Base-by-base conservation (phyloP, 2,888 invertebrate species). In the Ornithoptera alexandrae region DNA sequence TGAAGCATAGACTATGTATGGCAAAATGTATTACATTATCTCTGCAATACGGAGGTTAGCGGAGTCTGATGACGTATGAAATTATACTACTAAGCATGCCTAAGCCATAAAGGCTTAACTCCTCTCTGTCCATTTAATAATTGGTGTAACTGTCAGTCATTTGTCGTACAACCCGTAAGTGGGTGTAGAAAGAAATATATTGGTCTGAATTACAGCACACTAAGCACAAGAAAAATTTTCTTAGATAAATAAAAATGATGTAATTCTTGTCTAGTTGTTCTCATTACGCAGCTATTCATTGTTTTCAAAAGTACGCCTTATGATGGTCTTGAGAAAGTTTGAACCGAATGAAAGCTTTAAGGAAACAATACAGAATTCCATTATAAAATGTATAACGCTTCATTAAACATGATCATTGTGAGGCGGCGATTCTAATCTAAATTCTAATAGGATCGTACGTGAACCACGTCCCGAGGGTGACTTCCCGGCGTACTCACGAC, bases 351-450 rank as follows among this genome's bases (percentile, higher is more conserved):
- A 62, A 46, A n/a, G 7, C 62, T 46, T 36, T 12, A 59, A 62
- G 65, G 62, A 42, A 42, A 42, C 63, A 59, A 70, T 68, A 58
- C 53, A 39, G 60, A 67, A 68, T 66, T 67, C 58, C 64, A 67
- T 67, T 61, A 59, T 46, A 56, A 62, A 69, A 74, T 74, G 76
- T 73, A 80, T 80, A 81, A 83, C 79, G 77, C 76, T 82, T 82
- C 79, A 88, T 87, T 85, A 83, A 79, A 79, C 77, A 77, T 78
- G 79, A 79, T 82, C 84, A 87, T 85, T 85, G 84, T 84, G 80
- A 83, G 79, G 83, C 80, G 83, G 82, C 79, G 81, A 81, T 79
- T 78, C 77, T 83, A 87, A 91, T 90, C 85, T 87, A 84, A 84
- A 90, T 90, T 90, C 88, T 84, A 83, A 85, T 88, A 80, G 84